Conservation (phyloP, 2,888 invertebrate species). For the Aporophyla nigra region DNA sequence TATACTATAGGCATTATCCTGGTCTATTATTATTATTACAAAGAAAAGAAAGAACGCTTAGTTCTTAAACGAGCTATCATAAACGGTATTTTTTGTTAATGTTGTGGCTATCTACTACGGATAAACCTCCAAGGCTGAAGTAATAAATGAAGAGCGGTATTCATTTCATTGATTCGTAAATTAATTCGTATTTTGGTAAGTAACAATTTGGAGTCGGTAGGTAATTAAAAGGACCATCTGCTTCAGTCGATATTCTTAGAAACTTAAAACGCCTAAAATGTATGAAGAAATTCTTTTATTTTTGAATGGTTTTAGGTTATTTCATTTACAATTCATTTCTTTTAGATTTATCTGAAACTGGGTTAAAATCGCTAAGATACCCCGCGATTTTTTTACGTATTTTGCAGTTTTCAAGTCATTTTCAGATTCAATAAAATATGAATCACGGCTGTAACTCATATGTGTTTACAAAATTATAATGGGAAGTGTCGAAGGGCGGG, state of each 20-base stretch:
- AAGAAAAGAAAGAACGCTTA: too few species aligned
- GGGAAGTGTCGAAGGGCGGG: too few species aligned
- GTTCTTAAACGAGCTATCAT: too few species aligned
- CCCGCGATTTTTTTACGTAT: too few species aligned
- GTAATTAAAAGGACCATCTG: neutral
- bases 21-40: neutral
- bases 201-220: too few species aligned
- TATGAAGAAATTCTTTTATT: neutral
- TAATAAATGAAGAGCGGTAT: neutral
- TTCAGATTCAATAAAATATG: too few species aligned
- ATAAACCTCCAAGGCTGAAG: neutral
- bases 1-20: conserved; percentile 6
- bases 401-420: too few species aligned
- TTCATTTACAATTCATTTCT: neutral
- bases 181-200: neutral
- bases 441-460: too few species aligned
- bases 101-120: neutral
- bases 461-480: too few species aligned
- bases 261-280: too few species aligned
- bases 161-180: neutral
- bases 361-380: too few species aligned
- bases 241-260: neutral
- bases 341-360: too few species aligned
- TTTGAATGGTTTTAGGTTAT: neutral
- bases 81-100: neutral